These are phyloP conservation scores for Tapirus indicus DNA, from an alignment of 2,797 vertebrate species.

Conservation along the genomic window DNA sequence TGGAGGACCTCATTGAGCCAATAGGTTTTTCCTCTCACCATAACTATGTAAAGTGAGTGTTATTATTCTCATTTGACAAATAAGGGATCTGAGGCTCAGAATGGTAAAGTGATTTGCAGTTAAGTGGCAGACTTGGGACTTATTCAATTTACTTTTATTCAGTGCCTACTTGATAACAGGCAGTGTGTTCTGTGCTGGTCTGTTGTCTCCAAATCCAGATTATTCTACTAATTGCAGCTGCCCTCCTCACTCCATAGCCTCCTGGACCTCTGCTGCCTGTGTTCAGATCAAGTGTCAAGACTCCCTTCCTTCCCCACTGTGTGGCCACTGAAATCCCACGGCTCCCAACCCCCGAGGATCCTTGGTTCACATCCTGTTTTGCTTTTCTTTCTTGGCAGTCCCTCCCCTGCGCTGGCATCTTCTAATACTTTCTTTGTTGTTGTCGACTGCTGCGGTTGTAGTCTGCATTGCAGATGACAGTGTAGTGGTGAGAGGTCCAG, in stretches of 20 bases:
- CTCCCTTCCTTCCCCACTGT: background rate
- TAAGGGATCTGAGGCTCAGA: background rate
- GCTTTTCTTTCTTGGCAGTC: background rate
- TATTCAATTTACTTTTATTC: background rate
- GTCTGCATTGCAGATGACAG: background rate
- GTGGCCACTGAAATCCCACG: too few relatives aligned
- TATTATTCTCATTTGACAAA: background rate
- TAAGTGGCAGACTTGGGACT: background rate
- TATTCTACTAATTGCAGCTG: background rate
- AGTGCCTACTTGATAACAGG: background rate
- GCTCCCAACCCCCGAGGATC: background rate
- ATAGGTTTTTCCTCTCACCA: background rate
- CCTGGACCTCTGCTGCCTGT: background rate
- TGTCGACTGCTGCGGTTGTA: background rate
- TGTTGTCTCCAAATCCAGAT: background rate
- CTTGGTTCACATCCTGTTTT: constrained; percentile 12
- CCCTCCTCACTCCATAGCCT: background rate
- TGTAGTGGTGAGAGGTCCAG: background rate
- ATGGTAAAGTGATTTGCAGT: background rate
- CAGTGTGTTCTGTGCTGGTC: background rate
- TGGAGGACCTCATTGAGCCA: background rate
- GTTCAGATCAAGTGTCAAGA: background rate
- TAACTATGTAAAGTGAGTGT: background rate
- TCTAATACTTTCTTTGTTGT: background rate
- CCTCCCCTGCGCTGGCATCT: background rate